Base-by-base conservation (phyloP, 1,140 invertebrate genomes). In the Drosophila virilis region DNA sequence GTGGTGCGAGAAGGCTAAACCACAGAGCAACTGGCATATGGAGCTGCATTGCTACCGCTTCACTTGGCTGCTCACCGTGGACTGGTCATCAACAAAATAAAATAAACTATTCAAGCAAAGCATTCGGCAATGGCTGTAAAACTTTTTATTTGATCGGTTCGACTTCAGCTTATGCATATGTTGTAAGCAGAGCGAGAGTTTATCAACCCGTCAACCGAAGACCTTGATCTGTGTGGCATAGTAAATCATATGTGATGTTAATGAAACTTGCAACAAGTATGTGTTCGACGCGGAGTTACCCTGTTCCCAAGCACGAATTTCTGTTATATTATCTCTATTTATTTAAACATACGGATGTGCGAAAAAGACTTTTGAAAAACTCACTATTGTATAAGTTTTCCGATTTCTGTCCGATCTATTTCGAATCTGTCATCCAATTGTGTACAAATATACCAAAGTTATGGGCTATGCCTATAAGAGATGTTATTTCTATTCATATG, bases 221-320 rank as follows among this genome's bases (percentile, higher is more conserved):
- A 77, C 81, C 77, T 85, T 84, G 81, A 17, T 40, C 55, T 68
- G 42, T 15, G 13, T 8, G 57, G 57, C 43, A 45, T 10, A 9
- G 13, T 54, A 9, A 37, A 54, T 54, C 51, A 17, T 37, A 13
- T 12, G 48, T 46, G 43, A 9, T 9, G 43, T 46, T 17, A 13
- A 42, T 13, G n/a, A 42, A 42, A 42, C 40, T 42, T 7, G 40
- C n/a, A 42, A 8, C n/a, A 7, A 42, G 22, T 28, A 28, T 28
- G 38, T 1, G 10, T n/a, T 13, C 40, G 40, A 42, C 7, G 6
- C 6, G n/a, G 5, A 50, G 22, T 32, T 50, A 50, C 48, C 48
- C 22, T 50, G 9, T 28, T 28, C 0, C 22, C 4, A 28, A 0
- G 22, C 22, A 5, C 22, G 22, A 28, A 28, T 5, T 28, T 28